These are phyloP conservation scores for Tenualosa ilisha DNA, from an alignment of 2,797 vertebrate genomes.

Conservation along the genomic window DNA sequence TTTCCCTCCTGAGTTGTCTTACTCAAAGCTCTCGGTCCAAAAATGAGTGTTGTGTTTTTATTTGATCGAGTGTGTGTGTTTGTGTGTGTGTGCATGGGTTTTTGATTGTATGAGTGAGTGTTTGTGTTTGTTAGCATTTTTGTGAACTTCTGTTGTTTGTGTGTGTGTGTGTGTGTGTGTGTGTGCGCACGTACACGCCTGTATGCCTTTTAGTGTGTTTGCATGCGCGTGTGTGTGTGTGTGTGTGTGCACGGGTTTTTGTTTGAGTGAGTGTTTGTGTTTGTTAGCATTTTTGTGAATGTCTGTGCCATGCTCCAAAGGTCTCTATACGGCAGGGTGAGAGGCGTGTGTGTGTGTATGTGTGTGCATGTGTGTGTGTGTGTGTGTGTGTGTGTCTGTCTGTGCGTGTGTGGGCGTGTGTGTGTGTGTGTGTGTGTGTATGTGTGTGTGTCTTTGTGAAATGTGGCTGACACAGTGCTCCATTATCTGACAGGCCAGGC, in stretches of 20 bases:
- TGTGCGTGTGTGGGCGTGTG: neutral
- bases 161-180: neutral
- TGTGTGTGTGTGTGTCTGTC: neutral
- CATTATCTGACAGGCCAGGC: constrained; percentile 14
- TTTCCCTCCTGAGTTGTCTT: neutral
- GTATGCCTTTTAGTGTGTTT: too few relatives aligned
- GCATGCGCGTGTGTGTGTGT: too few relatives aligned
- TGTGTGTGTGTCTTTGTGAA: neutral
- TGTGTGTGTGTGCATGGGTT: neutral
- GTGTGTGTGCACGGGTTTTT: too few relatives aligned
- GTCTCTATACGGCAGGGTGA: too few relatives aligned
- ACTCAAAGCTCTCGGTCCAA: too few relatives aligned
- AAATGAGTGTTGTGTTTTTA: neutral
- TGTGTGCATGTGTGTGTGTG: neutral
- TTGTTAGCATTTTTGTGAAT: neutral
- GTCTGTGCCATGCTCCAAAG: neutral
- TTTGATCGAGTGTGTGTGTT: neutral
- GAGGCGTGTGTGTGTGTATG: neutral
- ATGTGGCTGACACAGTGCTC: constrained; percentile 6
- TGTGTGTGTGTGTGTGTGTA: neutral
- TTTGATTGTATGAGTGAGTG: neutral
- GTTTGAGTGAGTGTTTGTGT: too few relatives aligned
- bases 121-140: neutral
- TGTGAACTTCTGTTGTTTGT: neutral
- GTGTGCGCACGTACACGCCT: neutral